Percentiles rank a stretch among this genome's conserved stretches.
phyloP scores from a whole-genome alignment of 1,140 invertebrate species.

The Rhizoglyphus robini region DNA sequence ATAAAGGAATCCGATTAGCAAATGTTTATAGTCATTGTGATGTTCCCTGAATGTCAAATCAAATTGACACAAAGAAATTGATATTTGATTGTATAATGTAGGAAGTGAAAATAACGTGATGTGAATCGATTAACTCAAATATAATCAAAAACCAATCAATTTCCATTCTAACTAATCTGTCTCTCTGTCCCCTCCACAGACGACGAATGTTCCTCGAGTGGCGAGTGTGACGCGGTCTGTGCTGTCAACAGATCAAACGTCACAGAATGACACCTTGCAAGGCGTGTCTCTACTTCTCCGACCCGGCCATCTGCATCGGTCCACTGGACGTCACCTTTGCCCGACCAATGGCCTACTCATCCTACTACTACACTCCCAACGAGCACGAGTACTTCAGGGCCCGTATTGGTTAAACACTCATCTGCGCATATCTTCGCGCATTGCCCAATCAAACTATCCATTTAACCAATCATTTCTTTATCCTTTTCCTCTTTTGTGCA shows the following conservation, averaged over 20 bases:
- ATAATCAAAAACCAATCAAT: background rate
- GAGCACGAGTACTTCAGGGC: slow-evolving; percentile 6
- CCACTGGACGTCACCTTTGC: slow-evolving; percentile 50
- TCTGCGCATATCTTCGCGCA: too few relatives aligned
- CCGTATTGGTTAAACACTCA: slow-evolving; percentile 5
- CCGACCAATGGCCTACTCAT: background rate
- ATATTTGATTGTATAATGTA: background rate
- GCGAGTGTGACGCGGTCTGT: slow-evolving; percentile 77
- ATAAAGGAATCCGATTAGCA: too few relatives aligned
- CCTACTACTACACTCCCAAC: background rate
- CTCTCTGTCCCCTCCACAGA: slow-evolving; percentile 36
- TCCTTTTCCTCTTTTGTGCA: too few relatives aligned
- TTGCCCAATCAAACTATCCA: too few relatives aligned
- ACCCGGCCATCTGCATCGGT: slow-evolving; percentile 71
- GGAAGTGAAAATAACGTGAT: background rate
- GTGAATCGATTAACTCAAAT: background rate
- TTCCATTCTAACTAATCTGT: background rate
- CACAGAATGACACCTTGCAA: slow-evolving; percentile 67
- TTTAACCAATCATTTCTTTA: too few relatives aligned
- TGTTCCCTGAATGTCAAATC: too few relatives aligned
- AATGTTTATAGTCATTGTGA: too few relatives aligned
- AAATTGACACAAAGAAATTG: background rate
- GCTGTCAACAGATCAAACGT: slow-evolving; percentile 68
- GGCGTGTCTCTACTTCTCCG: slow-evolving; percentile 78
- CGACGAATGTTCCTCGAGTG: slow-evolving; percentile 64